Evolutionary conservation across 1,140 invertebrate genomes (phyloP).

Genomic region (Nasonia longicornis): DNA sequence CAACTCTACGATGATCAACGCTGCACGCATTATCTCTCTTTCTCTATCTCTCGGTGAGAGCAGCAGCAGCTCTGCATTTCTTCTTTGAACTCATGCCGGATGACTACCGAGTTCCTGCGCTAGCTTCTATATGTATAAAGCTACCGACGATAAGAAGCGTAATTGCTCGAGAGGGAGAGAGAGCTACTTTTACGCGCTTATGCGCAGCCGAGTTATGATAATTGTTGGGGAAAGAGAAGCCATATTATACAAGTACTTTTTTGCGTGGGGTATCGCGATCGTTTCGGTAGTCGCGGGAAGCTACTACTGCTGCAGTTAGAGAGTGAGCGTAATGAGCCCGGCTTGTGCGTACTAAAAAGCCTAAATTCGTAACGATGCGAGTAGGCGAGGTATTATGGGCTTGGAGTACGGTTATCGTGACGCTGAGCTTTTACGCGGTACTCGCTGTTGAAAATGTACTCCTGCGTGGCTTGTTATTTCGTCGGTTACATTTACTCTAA

Average conservation of each 20-base stretch:
- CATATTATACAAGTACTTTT: neutral
- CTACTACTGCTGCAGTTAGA: no score
- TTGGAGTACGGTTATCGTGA: no score
- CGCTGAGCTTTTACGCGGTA: no score
- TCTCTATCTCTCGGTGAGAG: neutral
- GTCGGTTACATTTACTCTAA: no score
- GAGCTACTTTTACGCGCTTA: neutral
- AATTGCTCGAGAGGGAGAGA: neutral
- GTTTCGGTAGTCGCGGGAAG: no score
- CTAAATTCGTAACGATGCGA: neutral
- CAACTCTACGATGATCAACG: neutral
- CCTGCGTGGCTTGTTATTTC: no score
- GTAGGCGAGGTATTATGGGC: no score
- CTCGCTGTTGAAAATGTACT: no score
- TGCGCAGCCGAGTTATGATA: neutral
- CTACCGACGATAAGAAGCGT: conserved; percentile 9
- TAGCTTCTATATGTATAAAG: no score
- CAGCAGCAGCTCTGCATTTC: neutral
- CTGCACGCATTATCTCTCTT: neutral
- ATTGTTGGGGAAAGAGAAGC: neutral
- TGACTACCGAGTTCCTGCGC: neutral
- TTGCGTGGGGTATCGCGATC: neutral
- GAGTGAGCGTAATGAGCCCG: neutral
- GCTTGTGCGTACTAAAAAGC: neutral
- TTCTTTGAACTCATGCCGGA: neutral